Evolutionary conservation across 2,797 vertebrate species (phyloP), one percentile per base, ranked within the genome.

Genomic region (Phataginus tetradactyla): DNA sequence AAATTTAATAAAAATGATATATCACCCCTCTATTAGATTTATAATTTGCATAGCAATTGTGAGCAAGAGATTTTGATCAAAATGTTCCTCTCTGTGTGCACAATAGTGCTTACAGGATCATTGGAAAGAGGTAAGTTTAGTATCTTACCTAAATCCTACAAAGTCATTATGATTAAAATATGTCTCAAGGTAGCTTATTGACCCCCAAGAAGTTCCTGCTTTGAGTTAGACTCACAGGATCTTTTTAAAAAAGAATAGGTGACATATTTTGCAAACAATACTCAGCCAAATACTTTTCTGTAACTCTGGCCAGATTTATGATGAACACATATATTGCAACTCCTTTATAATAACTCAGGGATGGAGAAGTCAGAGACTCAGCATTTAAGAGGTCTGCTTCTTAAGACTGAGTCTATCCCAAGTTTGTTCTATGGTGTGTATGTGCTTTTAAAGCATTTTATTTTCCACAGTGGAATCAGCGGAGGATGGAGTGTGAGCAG

Each of bases 1-100:
- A 98, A 98, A 98, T 98, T 98, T 98, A 98, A 98, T 98, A 98
- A 98, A 98, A 99, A 98, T 98, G 98, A 98, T 98, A 86, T 97
- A 98, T 98, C 97, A 97, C 98, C 97, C 95, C 97, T 98, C 98
- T 98, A 96, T 97, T 98, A 99, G 98, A 99, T 98, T 99, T 99
- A 98, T 98, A 98, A 98, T 98, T 98, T 97, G 98, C 98, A 98
- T 98, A 98, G 97, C 98, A 96, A 98, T 98, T 98, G 98, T 98
- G 97, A 98, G 97, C 98, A 98, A 98, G 97, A 98, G 98, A 99
- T 97, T 96, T 98, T 87, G 98, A 98, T 98, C 98, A 98, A 78
- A 93, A 93, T 86, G 11, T 71, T 63, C 75, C 86, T 37, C 13
- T 81, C 21, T 64, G 5, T 55, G 11, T 49, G 4, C 25, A 23